Percentiles rank a stretch among this genome's conserved stretches.
phyloP scores from a whole-genome alignment of 2,113 vertebrate genomes.

The Ceuthmochares aereus region DNA sequence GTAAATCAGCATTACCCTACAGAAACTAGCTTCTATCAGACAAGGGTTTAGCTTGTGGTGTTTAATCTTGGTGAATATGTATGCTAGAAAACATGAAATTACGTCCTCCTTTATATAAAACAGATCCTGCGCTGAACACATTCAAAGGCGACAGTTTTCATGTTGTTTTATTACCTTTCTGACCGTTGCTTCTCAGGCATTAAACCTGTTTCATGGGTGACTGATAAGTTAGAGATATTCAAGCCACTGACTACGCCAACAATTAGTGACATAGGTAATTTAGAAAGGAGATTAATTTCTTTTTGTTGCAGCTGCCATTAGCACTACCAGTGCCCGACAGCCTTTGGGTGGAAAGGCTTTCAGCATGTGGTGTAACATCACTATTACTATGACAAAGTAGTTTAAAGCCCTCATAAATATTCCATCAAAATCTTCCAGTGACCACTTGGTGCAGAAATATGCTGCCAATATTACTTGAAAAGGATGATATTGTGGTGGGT shows the following conservation, averaged over 20 bases:
- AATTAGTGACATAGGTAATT: neutral
- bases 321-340: accelerated
- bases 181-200: neutral
- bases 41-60: neutral
- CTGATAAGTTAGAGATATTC: neutral
- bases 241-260: neutral
- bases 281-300: neutral
- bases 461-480: neutral
- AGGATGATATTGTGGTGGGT: accelerated
- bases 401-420: neutral
- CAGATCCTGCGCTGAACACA: neutral
- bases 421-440: neutral
- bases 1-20: neutral
- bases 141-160: neutral
- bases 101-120: neutral
- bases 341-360: neutral
- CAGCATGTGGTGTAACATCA: neutral
- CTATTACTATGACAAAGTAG: neutral
- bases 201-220: neutral
- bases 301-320: neutral
- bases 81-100: neutral
- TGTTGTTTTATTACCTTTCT: neutral
- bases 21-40: neutral
- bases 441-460: neutral
- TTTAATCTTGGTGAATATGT: neutral